These are phyloP conservation scores for Pantherophis guttatus DNA, from an alignment of 2,113 vertebrate genomes.

Conservation along the genomic window DNA sequence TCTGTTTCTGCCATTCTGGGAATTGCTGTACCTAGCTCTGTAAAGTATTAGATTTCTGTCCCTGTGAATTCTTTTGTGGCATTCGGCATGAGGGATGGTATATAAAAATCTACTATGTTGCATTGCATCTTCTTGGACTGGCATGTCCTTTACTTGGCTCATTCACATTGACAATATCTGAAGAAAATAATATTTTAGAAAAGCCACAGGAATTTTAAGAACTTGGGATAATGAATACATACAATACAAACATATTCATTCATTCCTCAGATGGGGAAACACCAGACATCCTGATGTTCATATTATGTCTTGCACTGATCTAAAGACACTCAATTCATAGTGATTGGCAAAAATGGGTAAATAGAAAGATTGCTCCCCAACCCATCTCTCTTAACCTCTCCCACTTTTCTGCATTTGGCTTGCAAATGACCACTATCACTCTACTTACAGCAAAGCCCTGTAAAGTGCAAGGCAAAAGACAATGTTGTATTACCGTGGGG, in stretches of 20 bases:
- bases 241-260: background rate
- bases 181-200: constrained; percentile 23
- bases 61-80: constrained; percentile 70
- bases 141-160: constrained; percentile 62
- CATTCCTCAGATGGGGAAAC: constrained; percentile 37
- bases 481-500: constrained; percentile 5
- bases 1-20: constrained; percentile 65
- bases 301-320: constrained; percentile 62
- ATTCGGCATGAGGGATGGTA: constrained; percentile 67
- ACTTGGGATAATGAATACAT: constrained; percentile 52
- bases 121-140: constrained; percentile 67
- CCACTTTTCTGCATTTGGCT: constrained; percentile 54
- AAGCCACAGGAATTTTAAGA: constrained; percentile 61
- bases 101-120: constrained; percentile 71
- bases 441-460: constrained; percentile 27
- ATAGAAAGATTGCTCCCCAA: constrained; percentile 40
- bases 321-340: constrained; percentile 49
- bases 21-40: constrained; percentile 64
- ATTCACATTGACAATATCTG: constrained; percentile 61
- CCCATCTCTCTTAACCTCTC: constrained; percentile 46
- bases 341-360: constrained; percentile 51
- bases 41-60: constrained; percentile 69
- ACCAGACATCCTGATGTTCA: constrained; percentile 63
- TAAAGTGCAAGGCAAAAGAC: constrained; percentile 28
- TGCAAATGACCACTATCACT: constrained; percentile 59